Evolutionary conservation across 2,113 vertebrate genomes (phyloP), one percentile per base, ranked within the genome.

Genomic region (Gobio gobio): DNA sequence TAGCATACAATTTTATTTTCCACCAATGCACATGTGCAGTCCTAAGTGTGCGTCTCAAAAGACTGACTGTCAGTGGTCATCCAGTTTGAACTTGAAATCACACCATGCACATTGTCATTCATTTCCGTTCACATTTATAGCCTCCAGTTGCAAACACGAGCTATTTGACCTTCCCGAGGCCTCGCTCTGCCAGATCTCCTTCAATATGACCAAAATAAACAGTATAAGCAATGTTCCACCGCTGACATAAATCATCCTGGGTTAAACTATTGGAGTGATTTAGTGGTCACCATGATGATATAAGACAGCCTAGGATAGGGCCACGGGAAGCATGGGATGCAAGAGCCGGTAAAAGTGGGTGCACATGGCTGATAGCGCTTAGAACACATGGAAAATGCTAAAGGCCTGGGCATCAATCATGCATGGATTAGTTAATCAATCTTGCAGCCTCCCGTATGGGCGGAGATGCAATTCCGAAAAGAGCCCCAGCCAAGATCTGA

Each of bases 391-490:
- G 78, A 63, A 77, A 78, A 45, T 76, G 58, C 64, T 63, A 22
- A 61, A 49, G 63, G 78, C 79, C 63, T 7, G 45, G 43, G 33
- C 79, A 83, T 88, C 79, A 85, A 83, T 85, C 83, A 88, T 85
- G 59, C 78, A 73, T 33, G 64, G 74, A 85, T 85, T 78, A 85
- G 73, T 85, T 78, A 85, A 87, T 85, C 86, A 83, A 59, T 70
- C 78, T 76, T 18, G 84, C 72, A 78, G 72, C 63, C 47, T 45
- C 54, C 70, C 64, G 45, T 56, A 45, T 78, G 74, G 83, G 74
- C 54, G 12, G 63, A 68, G 79, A 78, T 80, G 83, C 22, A 59
- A 47, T 80, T 40, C 40, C 14, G 49, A 77, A 82, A 66, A 51
- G 61, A 64, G 84, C 58, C 24, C 12, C 47, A 81, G 78, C 63